These are phyloP conservation scores for Holotrichia oblita DNA, from an alignment of 1,140 invertebrate species.

Conservation along the genomic window DNA sequence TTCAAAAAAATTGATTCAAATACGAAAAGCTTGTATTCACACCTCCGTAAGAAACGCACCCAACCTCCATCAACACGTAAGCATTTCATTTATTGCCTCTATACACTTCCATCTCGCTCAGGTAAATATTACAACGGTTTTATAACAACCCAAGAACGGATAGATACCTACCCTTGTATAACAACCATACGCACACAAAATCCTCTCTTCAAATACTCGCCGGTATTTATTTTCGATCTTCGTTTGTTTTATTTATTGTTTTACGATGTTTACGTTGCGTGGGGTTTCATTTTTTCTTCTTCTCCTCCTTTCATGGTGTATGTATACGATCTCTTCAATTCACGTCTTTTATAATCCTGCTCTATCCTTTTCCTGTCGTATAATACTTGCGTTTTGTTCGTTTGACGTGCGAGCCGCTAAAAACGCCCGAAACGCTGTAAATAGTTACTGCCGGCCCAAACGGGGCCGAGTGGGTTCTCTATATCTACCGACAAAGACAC, in stretches of 20 bases:
- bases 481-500: conserved; percentile 19
- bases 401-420: not conserved
- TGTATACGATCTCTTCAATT: not conserved
- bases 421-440: conserved; percentile 13
- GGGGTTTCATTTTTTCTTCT: not conserved
- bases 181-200: not conserved
- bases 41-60: not conserved
- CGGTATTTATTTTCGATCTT: conserved; percentile 19
- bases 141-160: not conserved
- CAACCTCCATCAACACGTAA: conserved; percentile 6
- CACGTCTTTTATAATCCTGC: not conserved
- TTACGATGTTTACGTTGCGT: conserved; percentile 33
- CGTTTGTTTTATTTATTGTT: conserved; percentile 34
- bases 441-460: not conserved
- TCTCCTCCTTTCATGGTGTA: not conserved
- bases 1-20: too few species aligned
- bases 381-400: not conserved
- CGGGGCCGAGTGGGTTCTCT: not conserved
- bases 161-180: not conserved
- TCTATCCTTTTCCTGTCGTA: not conserved
- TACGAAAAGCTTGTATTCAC: not conserved
- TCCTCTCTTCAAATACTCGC: not conserved
- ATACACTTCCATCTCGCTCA: not conserved
- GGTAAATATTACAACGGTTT: not conserved
- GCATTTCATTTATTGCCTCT: conserved; percentile 11